These are phyloP conservation scores for Oceanodroma tethys DNA, from an alignment of 2,113 vertebrate genomes.

Conservation along the genomic window DNA sequence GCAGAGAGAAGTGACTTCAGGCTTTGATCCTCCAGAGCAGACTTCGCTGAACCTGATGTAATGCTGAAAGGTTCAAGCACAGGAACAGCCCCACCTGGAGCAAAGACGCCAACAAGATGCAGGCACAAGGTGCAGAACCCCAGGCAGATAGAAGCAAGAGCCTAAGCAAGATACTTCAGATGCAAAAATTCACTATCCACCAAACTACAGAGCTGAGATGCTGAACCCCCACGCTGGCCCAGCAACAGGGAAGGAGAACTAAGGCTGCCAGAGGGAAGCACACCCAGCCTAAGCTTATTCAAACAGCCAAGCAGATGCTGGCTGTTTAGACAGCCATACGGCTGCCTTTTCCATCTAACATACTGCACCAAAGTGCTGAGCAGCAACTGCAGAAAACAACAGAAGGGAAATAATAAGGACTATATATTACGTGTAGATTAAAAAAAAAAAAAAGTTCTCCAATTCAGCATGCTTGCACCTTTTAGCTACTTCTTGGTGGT, in stretches of 20 bases:
- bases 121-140: not conserved
- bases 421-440: not conserved
- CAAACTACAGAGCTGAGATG: not conserved
- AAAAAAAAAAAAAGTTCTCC: not conserved
- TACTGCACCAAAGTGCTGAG: not conserved
- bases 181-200: not conserved
- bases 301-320: slow-evolving; percentile 41
- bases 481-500: not conserved
- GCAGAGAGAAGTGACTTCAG: not conserved
- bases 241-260: not conserved
- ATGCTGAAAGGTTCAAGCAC: rapidly evolving
- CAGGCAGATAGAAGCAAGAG: rapidly evolving
- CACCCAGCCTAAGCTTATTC: not conserved
- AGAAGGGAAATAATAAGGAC: slow-evolving; percentile 32
- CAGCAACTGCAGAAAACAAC: slow-evolving; percentile 53
- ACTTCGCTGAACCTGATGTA: rapidly evolving
- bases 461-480: not conserved
- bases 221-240: not conserved
- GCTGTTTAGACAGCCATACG: slow-evolving; percentile 27
- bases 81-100: not conserved
- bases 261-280: not conserved
- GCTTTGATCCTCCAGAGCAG: not conserved
- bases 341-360: not conserved
- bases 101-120: not conserved
- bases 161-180: not conserved